Evolutionary conservation across 2,888 invertebrate species (phyloP).

Genomic region (Eupithecia exiguata): DNA sequence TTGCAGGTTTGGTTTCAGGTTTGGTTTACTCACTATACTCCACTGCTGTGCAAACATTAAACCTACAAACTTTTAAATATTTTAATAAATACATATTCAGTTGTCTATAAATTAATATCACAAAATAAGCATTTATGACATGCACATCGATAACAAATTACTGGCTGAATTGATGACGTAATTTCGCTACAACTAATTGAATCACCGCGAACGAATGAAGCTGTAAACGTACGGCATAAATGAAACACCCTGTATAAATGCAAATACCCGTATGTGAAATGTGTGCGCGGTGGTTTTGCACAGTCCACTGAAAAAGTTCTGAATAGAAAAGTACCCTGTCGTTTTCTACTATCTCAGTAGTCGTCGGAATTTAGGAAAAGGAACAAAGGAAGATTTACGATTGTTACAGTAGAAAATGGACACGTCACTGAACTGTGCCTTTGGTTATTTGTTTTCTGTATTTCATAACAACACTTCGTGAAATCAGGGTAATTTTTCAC

Average conservation of each 20-base stretch:
- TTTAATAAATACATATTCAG: not conserved
- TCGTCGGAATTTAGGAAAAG: not conserved
- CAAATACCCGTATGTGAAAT: slow-evolving; percentile 6
- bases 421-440: not conserved
- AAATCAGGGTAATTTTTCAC: not conserved
- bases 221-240: not conserved
- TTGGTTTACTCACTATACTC: too few species aligned
- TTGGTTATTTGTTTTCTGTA: not conserved
- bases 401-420: not conserved
- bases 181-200: slow-evolving; percentile 28
- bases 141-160: slow-evolving; percentile 20
- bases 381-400: not conserved
- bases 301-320: not conserved
- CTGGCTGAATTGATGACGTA: slow-evolving; percentile 24
- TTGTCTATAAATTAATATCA: slow-evolving; percentile 7
- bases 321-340: not conserved
- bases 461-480: not conserved
- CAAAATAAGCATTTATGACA: not conserved
- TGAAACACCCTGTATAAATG: slow-evolving; percentile 5
- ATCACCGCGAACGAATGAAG: slow-evolving; percentile 13
- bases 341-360: not conserved
- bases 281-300: not conserved
- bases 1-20: not conserved
- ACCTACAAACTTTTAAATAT: not conserved
- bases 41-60: not conserved